These are phyloP conservation scores for Reinhardtius hippoglossoides DNA, from an alignment of 2,113 vertebrate genomes.

Conservation along the genomic window DNA sequence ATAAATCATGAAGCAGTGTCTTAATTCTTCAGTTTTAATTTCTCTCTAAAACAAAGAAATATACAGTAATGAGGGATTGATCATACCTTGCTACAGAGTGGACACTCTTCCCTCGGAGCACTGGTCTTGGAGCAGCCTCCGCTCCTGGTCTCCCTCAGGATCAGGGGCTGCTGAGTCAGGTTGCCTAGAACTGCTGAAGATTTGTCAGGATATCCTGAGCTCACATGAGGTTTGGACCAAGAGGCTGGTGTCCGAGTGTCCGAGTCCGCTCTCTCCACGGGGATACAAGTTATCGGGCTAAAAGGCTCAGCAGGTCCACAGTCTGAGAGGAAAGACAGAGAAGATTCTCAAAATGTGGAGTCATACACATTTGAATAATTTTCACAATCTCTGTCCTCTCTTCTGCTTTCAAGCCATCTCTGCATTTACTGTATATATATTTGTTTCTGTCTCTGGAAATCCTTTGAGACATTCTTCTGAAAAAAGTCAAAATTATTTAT, in stretches of 20 bases:
- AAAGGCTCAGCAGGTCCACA: conserved; percentile 4
- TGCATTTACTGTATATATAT: too few species aligned
- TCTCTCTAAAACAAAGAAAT: neutral
- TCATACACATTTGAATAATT: too few species aligned
- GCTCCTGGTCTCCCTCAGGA: conserved; percentile 46
- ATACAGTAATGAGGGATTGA: neutral
- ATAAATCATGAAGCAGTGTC: neutral
- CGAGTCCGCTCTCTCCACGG: conserved; percentile 1
- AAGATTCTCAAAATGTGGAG: neutral
- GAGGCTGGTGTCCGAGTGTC: neutral
- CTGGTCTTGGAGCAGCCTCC: neutral
- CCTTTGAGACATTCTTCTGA: too few species aligned
- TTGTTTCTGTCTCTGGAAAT: too few species aligned
- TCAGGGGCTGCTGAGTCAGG: conserved; percentile 14
- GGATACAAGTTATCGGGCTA: conserved; percentile 1
- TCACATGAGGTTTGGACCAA: conserved; percentile 15
- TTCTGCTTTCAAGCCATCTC: neutral
- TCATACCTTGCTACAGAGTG: conserved; percentile 72
- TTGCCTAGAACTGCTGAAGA: conserved; percentile 2
- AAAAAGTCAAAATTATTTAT: too few species aligned
- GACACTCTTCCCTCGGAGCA: conserved; percentile 57
- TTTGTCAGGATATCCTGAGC: conserved; percentile 41
- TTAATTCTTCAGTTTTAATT: neutral
- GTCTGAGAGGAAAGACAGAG: conserved; percentile 20
- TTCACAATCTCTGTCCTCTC: neutral